A percentile compares a stretch with the other conserved stretches of the same genome.
These are phyloP conservation scores for Zaprionus kolodkinae DNA, from an alignment of 1,140 invertebrate species.

Conservation along the genomic window DNA sequence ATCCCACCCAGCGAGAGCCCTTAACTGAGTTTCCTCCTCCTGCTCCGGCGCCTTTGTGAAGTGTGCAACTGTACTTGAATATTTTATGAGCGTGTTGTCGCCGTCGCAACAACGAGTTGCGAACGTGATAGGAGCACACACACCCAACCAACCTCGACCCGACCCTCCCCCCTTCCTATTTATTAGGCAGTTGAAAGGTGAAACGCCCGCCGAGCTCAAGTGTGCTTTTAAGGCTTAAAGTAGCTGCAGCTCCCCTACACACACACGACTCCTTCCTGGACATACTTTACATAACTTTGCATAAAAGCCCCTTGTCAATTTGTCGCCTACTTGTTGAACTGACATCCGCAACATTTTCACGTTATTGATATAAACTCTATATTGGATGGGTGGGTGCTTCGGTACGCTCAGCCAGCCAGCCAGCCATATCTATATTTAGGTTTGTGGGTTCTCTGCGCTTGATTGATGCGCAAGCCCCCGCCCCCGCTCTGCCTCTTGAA, in stretches of 20 bases:
- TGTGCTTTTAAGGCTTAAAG: conserved; percentile 27
- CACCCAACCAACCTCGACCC: not conserved
- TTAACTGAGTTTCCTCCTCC: conserved; percentile 3
- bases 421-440: conserved; percentile 45
- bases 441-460: conserved; percentile 37
- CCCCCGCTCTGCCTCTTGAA: not conserved
- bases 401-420: not conserved
- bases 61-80: conserved; percentile 77
- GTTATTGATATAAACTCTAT: conserved; percentile 37
- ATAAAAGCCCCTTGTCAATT: conserved; percentile 42
- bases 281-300: conserved; percentile 41
- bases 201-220: conserved; percentile 22
- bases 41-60: conserved; percentile 42
- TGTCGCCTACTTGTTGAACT: conserved; percentile 55
- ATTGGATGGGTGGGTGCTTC: not conserved
- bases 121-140: conserved; percentile 37
- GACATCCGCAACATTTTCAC: conserved; percentile 36
- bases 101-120: conserved; percentile 43
- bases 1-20: conserved; percentile 2
- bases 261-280: not conserved
- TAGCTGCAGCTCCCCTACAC: conserved; percentile 13
- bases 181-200: conserved; percentile 57
- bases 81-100: conserved; percentile 68
- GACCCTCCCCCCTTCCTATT: not conserved
- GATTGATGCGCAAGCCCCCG: conserved; percentile 41